Evolutionary conservation across 2,797 vertebrate genomes (phyloP), one percentile per base, ranked within the genome.

Genomic region (Acanthornis magna): DNA sequence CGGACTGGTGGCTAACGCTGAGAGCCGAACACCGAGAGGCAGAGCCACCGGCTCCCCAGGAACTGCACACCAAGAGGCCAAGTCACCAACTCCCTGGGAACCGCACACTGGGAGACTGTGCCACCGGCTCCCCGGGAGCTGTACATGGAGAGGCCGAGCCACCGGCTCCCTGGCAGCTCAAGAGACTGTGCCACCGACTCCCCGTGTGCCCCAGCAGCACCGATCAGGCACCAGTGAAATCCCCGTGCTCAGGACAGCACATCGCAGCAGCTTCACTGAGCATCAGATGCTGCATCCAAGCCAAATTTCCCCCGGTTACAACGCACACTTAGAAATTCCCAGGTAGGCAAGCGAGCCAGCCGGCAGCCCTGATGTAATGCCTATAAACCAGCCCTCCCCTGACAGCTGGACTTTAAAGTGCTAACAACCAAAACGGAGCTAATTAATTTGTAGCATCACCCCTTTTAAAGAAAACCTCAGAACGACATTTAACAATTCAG

Each of bases 361-460:
- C 80, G 4, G 63, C 92, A 95, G 84, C 92, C 61, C 89, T 96
- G 91, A 92, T 92, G 95, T 89, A 73, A 92, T 92, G 91, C 94
- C 63, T 89, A 17, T 89, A 92, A 93, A 89, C 45, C 72, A 93
- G 77, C 89, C 86, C 82, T 91, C 92, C 89, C 91, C 81, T 60
- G 57, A 85, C 94, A 93, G 87, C 91, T 60, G 78, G 63, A 75
- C 93, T 95, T 94, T 92, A 88, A 95, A 95, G 89, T 58, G 85
- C 81, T 71, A 93, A 71, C 82, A 85, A 83, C 91, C 89, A 71
- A 85, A 96, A 89, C 85, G 78, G 61, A 95, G 85, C 57, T 77
- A 85, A 95, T 91, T 83, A 85, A 94, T 95, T 91, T 88, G 82
- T 80, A 95, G 34, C 89, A 80, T 95, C 93, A 85, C 85, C 73